Evolutionary conservation across 2,113 vertebrate genomes (phyloP).

Genomic region (Kobus ellipsiprymnus): DNA sequence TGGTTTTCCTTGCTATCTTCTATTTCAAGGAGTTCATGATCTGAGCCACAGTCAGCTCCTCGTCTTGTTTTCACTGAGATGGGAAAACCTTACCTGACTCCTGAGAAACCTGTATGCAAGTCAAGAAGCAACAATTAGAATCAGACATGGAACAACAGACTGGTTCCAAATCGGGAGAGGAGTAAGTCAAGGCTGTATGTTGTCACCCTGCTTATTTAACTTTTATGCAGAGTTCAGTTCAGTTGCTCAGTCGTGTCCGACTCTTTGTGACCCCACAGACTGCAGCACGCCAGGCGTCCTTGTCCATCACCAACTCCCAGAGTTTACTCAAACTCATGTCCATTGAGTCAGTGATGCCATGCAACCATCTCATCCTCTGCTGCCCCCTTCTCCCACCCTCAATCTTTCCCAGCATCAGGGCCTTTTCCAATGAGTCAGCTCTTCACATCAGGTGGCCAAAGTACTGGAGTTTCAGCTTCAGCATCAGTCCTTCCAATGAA

Average conservation of each 20-base stretch:
- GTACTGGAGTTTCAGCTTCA: neutral
- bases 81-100: neutral
- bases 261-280: neutral
- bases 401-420: neutral
- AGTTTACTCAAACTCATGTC: neutral
- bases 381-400: neutral
- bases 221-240: neutral
- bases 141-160: neutral
- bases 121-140: neutral
- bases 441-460: neutral
- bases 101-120: neutral
- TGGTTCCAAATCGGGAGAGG: neutral
- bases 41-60: neutral
- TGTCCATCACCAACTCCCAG: neutral
- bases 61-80: neutral
- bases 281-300: neutral
- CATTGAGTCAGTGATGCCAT: neutral
- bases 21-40: neutral
- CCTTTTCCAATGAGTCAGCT: neutral
- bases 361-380: neutral
- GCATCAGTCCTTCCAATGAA: neutral
- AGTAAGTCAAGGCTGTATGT: neutral
- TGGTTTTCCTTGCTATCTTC: neutral
- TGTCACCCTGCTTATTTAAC: neutral
- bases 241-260: neutral